phyloP scores from a whole-genome alignment of 2,888 invertebrate species.

The Auanema sp. region DNA sequence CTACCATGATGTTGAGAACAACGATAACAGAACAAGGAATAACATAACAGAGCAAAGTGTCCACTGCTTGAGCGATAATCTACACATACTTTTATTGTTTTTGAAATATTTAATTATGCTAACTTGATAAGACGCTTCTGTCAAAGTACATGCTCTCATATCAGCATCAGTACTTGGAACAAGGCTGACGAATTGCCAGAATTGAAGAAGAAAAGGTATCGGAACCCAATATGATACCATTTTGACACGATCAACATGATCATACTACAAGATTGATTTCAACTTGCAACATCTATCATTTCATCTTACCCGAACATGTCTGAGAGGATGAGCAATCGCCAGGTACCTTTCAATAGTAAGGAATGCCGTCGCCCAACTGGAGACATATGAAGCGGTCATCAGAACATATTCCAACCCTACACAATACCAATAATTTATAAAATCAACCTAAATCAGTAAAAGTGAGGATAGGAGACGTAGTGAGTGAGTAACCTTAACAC shows the following conservation, averaged over 20 bases:
- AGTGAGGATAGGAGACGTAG: too few species aligned
- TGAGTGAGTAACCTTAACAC: conserved; percentile 53
- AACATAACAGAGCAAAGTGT: conserved; percentile 58
- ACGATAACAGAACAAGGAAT: conserved; percentile 60
- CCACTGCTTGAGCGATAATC: conserved; percentile 51
- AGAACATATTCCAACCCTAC: conserved; percentile 60
- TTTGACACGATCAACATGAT: conserved; percentile 49
- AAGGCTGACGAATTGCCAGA: conserved; percentile 55
- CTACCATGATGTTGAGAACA: conserved; percentile 54
- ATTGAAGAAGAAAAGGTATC: conserved; percentile 58
- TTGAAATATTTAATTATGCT: not conserved
- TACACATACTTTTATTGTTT: conserved; percentile 23
- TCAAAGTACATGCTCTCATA: conserved; percentile 36
- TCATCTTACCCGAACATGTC: conserved; percentile 52
- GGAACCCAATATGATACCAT: conserved; percentile 59
- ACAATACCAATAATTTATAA: conserved; percentile 51
- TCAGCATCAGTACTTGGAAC: conserved; percentile 29
- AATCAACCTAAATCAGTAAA: conserved; percentile 46
- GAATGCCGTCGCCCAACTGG: conserved; percentile 61
- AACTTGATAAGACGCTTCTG: conserved; percentile 43
- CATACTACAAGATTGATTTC: conserved; percentile 38
- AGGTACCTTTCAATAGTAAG: conserved; percentile 62
- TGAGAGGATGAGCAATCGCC: conserved; percentile 59
- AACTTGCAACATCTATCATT: not conserved
- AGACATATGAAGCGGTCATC: conserved; percentile 58